Conservation (phyloP, 2,113 vertebrate species). For the Centrocercus urophasianus region DNA sequence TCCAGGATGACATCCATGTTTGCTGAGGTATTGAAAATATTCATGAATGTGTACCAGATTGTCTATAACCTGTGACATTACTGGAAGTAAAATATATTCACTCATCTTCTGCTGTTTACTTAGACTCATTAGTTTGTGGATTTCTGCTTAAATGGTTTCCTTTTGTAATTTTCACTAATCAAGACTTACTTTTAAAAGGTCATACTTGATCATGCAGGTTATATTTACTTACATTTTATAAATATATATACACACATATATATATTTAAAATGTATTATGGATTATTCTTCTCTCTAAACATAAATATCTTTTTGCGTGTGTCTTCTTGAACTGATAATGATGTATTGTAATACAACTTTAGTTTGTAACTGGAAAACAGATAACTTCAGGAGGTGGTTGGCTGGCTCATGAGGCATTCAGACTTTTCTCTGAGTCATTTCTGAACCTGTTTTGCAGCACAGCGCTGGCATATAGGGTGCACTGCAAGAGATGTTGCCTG, state of each 20-base stretch:
- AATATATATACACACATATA: background rate
- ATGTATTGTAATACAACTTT: background rate
- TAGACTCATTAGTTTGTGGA: background rate
- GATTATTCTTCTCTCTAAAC: background rate
- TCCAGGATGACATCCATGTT: background rate
- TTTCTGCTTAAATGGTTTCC: background rate
- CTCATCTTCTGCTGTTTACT: background rate
- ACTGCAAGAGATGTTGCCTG: background rate
- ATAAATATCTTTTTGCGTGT: background rate
- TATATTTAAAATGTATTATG: background rate
- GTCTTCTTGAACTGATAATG: background rate
- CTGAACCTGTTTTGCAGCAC: conserved; percentile 3
- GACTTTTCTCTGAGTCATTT: background rate
- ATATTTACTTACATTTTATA: background rate
- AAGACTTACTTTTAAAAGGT: background rate
- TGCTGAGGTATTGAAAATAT: background rate
- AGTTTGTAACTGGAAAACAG: background rate
- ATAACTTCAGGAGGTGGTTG: background rate
- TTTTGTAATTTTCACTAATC: background rate
- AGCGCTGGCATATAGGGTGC: background rate
- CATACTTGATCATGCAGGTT: background rate
- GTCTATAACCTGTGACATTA: background rate
- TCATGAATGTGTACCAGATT: background rate
- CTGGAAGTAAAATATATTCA: background rate
- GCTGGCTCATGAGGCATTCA: background rate